Base-by-base conservation (phyloP, 2,888 invertebrate species). In the Agrochola litura region DNA sequence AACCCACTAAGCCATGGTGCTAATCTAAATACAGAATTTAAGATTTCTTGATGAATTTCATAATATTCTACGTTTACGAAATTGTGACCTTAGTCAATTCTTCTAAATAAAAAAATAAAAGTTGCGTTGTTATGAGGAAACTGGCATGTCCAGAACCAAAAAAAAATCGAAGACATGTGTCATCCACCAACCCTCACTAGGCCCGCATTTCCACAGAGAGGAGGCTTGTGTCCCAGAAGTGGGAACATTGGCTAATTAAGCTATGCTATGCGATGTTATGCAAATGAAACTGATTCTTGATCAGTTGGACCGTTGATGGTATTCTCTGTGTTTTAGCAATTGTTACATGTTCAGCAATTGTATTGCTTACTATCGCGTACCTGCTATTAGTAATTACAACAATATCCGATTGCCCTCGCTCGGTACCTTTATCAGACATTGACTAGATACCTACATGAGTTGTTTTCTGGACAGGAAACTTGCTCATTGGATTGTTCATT, bases 381-480 rank as follows among this genome's bases (percentile, higher is more conserved):
- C 6, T 49, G 14, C 14, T 5, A 43, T 43, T 14, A 63, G 19
- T 60, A 8, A 25, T 25, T 69, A 41, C 41, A 70, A 65, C 6
- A 25, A n/a, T 66, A 46, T n/a, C 16, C 14, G 5, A 10, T 41
- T 69, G 14, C 30, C 12, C 12, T 67, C 37, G 12, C n/a, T 69
- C n/a, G n/a, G 16, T 37, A 30, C 6, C 30, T 22, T 46, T n/a
- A 66, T 70, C 66, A 66, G 46, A 66, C 22, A n/a, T 2, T 61
- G 30, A 70, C 22, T 10, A 54, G 52, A 63, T 16, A 22, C 1
- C 3, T 63, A n/a, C 22, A 49, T 37, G 16, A 16, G 22, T 16
- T n/a, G n/a, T 71, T 30, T 46, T 19, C 71, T 16, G n/a, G 30
- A 43, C n/a, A 72, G 19, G 72, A 71, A 72, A 72, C n/a, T 56